Base-by-base conservation (phyloP, 2,797 vertebrate genomes). In the Sorex maritimensis region DNA sequence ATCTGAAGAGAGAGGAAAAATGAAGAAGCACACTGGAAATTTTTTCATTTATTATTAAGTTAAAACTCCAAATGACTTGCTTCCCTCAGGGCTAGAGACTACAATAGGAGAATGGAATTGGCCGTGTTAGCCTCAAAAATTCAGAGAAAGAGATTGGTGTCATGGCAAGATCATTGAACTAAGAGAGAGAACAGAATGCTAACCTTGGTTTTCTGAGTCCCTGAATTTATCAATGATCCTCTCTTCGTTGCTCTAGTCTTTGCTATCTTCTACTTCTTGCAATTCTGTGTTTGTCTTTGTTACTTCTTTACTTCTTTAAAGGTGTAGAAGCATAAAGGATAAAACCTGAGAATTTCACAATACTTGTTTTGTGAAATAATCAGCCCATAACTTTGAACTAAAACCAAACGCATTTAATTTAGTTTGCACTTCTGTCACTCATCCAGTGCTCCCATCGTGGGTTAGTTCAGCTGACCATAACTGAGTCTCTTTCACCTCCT, bases 41-140 rank as follows among this genome's bases (percentile, higher is more conserved):
- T 89, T 94, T 89, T 95, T 96, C 95, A 87, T 95, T 95, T 96
- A 95, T 95, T 95, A 95, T 93, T 94, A 96, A 95, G 94, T 95
- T 68, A 91, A 96, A 92, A 92, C 95, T 92, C 96, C 95, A 95
- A 88, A 91, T 91, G 96, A 86, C 87, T 95, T 74, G 82, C 87
- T 92, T 96, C 75, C 92, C 92, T 28, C 7, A 30, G 92, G 96
- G 91, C 84, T 94, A 58, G 75, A 44, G 67, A 78, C 67, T 85
- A 94, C 92, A 95, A 86, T 94, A 93, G 87, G 68, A 90, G 67
- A 14, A 38, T 2, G 68, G 92, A 91, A 95, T 92, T 81, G 91
- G 91, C 92, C 87, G 84, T 46, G 94, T 95, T 91, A 80, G 63
- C 89, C 92, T 95, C 15, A 58, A 81, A 88, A 82, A 85, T 95